These are phyloP conservation scores for Channa argus DNA, from an alignment of 2,113 vertebrate species.

Conservation along the genomic window DNA sequence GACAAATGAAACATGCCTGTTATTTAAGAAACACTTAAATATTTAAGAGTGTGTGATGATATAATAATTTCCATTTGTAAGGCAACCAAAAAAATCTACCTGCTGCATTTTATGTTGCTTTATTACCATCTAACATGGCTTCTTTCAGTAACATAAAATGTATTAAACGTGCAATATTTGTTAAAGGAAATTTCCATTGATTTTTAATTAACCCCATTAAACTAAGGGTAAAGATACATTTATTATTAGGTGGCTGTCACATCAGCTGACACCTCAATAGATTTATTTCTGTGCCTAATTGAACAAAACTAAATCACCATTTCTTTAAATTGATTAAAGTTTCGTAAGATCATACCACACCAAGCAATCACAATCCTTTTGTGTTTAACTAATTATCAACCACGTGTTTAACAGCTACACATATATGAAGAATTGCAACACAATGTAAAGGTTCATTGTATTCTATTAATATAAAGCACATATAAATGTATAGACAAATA, in stretches of 20 bases:
- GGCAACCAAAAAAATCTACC: background rate
- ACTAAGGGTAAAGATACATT: background rate
- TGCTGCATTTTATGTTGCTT: background rate
- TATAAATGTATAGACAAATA: too few relatives aligned
- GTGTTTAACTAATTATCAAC: background rate
- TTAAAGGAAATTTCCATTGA: background rate
- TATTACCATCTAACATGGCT: too few relatives aligned
- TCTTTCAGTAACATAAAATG: background rate
- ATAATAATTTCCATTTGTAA: background rate
- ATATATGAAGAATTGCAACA: background rate
- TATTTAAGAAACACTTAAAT: background rate
- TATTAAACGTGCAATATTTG: background rate
- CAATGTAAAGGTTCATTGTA: too few relatives aligned
- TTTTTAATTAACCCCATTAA: background rate
- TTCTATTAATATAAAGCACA: background rate
- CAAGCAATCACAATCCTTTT: background rate
- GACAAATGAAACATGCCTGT: too few relatives aligned
- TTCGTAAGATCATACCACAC: too few relatives aligned
- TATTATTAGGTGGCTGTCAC: background rate
- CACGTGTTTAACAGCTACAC: background rate
- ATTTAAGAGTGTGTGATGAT: background rate
- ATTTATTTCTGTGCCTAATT: background rate
- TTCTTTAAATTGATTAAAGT: too few relatives aligned
- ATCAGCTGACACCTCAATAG: background rate
- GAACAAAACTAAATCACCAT: too few relatives aligned